A percentile compares a stretch with the other conserved stretches of the same genome.
Conservation (phyloP, 2,888 invertebrate genomes). For the Zygothrica quintamaculata region DNA sequence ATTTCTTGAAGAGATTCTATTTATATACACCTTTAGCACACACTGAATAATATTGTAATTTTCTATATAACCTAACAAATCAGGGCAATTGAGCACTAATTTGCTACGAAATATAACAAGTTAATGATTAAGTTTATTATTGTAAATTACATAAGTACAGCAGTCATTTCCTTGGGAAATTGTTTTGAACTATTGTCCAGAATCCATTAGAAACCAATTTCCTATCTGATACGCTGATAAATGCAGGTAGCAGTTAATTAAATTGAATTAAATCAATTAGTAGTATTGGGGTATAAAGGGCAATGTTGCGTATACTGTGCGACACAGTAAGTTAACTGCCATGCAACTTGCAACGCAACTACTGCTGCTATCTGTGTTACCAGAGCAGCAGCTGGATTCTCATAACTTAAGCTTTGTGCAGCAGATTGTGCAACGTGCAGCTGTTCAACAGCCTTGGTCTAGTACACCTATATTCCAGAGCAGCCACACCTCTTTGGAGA, state of each 20-base stretch:
- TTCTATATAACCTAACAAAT: too few relatives aligned
- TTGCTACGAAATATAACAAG: too few relatives aligned
- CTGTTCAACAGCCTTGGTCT: constrained; percentile 39
- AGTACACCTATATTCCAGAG: constrained; percentile 64
- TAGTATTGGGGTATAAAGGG: constrained; percentile 31
- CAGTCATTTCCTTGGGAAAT: constrained; percentile 2
- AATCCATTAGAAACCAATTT: constrained; percentile 27
- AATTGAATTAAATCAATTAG: constrained; percentile 53
- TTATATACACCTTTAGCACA: too few relatives aligned
- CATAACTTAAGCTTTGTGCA: constrained; percentile 50
- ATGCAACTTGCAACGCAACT: constrained; percentile 34
- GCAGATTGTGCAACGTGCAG: constrained; percentile 32
- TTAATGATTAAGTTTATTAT: too few relatives aligned
- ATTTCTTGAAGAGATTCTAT: too few relatives aligned
- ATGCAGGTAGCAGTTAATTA: constrained; percentile 41
- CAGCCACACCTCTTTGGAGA: constrained; percentile 8
- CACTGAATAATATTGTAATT: too few relatives aligned
- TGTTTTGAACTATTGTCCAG: constrained; percentile 15
- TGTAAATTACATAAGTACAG: constrained; percentile 11
- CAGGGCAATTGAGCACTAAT: too few relatives aligned
- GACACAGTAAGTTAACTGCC: constrained; percentile 24
- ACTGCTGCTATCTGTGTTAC: constrained; percentile 21
- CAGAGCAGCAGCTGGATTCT: not conserved
- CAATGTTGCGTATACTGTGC: not conserved
- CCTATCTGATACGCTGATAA: constrained; percentile 42